Evolutionary conservation across 2,888 invertebrate species (phyloP), one percentile per base, ranked within the genome.

Genomic region (Mantis religiosa): DNA sequence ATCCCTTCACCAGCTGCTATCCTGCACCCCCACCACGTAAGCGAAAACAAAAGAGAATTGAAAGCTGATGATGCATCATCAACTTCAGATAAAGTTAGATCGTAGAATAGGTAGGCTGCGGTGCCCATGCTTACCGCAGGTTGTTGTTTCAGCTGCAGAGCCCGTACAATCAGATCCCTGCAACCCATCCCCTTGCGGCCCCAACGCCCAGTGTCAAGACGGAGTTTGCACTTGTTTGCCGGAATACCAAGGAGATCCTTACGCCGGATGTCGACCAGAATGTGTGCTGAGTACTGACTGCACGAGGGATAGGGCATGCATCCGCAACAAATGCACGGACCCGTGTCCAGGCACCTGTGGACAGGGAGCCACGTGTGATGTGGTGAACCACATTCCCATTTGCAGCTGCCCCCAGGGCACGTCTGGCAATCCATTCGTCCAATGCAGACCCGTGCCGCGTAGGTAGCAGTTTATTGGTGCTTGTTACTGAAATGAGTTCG

Each of bases 221-320:
- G 96, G 96, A 30, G 94, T 95, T 90, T 97, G 97, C 92, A 95
- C 95, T 27, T 97, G 97, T 92, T 92, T 96, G 89, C 93, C 94
- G n/a, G 96, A 96, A 91, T 97, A 96, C 92, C 94, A 95, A 89
- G 97, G 97, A 84, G 96, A 97, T 93, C 96, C 97, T 28, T 95
- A 95, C 90, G 92, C 95, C 90, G 95, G 95, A 1, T 96, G 96
- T 91, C 94, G 96, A 91, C 96, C 96, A 27, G 96, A 96, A 93
- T 96, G 96, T 92, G 95, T 96, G 2, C 92, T 96, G 9, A 96
- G 95, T 92, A 93, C 94, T 1, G 96, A 96, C 92, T 97, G 97
- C 92, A 92, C 94, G 41, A 93, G 95, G 91, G 94, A 95, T 91
- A 95, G 94, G 91, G 95, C 96, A 86, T 96, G 96, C 91, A 93